Base-by-base conservation (phyloP, 2,113 vertebrate genomes). In the Talpa occidentalis region DNA sequence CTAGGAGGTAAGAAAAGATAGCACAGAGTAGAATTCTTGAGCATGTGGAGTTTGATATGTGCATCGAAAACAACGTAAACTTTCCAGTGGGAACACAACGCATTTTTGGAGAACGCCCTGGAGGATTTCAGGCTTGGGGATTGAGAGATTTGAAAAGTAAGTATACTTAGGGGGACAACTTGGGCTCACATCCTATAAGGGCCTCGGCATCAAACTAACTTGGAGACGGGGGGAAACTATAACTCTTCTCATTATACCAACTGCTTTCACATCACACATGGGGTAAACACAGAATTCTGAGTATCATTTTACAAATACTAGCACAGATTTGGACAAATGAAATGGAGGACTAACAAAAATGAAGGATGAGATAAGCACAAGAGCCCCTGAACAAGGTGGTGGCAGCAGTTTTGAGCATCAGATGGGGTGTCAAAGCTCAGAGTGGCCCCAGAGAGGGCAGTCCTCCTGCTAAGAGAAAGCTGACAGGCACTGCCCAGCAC, bases 291-390 rank as follows among this genome's bases (percentile, higher is more conserved):
- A 56, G 66, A 77, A 73, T 56, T 24, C 17, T 28, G 54, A n/a
- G 42, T 47, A 30, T 32, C 40, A 56, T 78, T 88, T 91, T 70
- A 62, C 22, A 87, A 83, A 74, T 70, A 49, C 37, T 35, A 96
- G 82, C 35, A 78, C 32, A 82, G 26, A 37, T 47, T 64, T 35
- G 47, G 26, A 52, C 35, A 72, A 30, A 44, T 12, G 32, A 90
- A 64, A 81, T 67, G 49, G 21, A 80, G 72, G 92, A 24, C 16
- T 72, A 60, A 47, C 54, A 32, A 72, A 42, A 80, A 37, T 8
- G 16, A 49, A 76, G 16, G 47, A 21, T n/a, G 42, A 69, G 66
- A 35, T 10, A 37, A 73, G 6, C 64, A 54, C 26, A 40, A 82
- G 49, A 89, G 21, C 37, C 8, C 42, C 35, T 40, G 87, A 44